These are phyloP conservation scores for Diorhabda sublineata DNA, from an alignment of 1,140 invertebrate species.

Conservation along the genomic window DNA sequence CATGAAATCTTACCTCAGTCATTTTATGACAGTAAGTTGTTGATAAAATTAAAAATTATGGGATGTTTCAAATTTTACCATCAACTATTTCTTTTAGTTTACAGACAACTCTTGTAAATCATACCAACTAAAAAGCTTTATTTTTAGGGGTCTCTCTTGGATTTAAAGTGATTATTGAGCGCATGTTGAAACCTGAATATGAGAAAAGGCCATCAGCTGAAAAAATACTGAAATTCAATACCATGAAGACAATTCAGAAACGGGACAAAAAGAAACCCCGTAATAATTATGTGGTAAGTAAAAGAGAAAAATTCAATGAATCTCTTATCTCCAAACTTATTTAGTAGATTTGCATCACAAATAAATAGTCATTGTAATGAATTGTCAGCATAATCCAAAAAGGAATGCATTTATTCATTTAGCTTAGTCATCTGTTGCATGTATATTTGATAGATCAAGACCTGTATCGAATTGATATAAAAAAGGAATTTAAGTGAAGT, in stretches of 20 bases:
- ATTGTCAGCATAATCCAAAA: too few relatives aligned
- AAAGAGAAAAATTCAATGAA: too few relatives aligned
- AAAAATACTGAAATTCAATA: constrained; percentile 20
- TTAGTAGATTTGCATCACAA: too few relatives aligned
- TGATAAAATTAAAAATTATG: background rate
- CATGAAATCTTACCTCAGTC: constrained; percentile 30
- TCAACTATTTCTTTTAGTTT: background rate
- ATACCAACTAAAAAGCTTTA: background rate
- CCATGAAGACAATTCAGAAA: background rate
- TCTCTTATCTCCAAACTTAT: too few relatives aligned
- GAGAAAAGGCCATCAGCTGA: constrained; percentile 21
- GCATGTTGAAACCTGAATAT: constrained; percentile 22
- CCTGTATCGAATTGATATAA: too few relatives aligned
- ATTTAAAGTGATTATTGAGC: constrained; percentile 21
- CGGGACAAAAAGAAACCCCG: too few relatives aligned
- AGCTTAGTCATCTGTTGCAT: too few relatives aligned
- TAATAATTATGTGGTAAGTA: too few relatives aligned
- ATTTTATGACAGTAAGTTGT: constrained; percentile 30
- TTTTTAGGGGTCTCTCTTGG: constrained; percentile 17
- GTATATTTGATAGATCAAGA: too few relatives aligned
- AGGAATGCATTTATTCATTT: too few relatives aligned
- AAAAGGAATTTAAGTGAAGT: too few relatives aligned
- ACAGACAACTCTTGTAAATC: constrained; percentile 8
- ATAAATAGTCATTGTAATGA: too few relatives aligned
- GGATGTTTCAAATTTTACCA: background rate